A percentile compares a stretch with the other conserved stretches of the same genome.
Evolutionary conservation across 2,113 vertebrate genomes (phyloP).

Genomic region (Athene noctua): DNA sequence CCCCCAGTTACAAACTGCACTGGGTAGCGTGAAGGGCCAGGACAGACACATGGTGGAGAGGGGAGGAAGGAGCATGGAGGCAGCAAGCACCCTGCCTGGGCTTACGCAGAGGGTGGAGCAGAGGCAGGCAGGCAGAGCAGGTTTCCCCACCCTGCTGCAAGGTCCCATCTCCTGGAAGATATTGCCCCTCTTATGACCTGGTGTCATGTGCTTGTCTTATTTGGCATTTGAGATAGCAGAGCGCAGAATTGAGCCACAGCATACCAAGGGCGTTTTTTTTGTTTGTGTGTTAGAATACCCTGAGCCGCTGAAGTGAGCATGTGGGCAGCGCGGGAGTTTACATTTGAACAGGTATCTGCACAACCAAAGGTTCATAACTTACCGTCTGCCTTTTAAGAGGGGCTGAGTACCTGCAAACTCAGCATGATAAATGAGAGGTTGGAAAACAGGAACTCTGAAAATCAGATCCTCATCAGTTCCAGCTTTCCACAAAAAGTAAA

Average conservation of each 20-base stretch:
- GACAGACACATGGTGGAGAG: background rate
- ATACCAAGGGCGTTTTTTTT: background rate
- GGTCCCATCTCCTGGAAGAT: background rate
- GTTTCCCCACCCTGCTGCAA: background rate
- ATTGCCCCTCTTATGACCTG: background rate
- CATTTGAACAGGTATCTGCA: background rate
- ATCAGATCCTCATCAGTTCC: background rate
- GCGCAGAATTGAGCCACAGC: background rate
- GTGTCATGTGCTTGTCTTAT: background rate
- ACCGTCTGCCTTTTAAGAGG: background rate
- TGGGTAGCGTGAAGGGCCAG: background rate
- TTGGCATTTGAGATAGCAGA: background rate
- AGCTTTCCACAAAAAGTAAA: background rate
- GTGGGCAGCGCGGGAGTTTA: background rate
- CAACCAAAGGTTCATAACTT: background rate
- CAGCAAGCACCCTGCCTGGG: background rate
- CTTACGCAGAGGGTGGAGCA: background rate
- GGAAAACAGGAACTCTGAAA: background rate
- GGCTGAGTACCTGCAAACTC: background rate
- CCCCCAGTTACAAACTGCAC: background rate
- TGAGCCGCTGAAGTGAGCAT: fast-evolving
- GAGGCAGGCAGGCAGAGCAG: background rate
- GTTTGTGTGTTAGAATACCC: background rate
- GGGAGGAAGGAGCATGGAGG: background rate
- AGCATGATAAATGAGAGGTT: background rate